Percentiles rank a stretch among this genome's conserved stretches.
Conservation (phyloP, 2,797 vertebrate genomes). For the Crax fasciolata region DNA sequence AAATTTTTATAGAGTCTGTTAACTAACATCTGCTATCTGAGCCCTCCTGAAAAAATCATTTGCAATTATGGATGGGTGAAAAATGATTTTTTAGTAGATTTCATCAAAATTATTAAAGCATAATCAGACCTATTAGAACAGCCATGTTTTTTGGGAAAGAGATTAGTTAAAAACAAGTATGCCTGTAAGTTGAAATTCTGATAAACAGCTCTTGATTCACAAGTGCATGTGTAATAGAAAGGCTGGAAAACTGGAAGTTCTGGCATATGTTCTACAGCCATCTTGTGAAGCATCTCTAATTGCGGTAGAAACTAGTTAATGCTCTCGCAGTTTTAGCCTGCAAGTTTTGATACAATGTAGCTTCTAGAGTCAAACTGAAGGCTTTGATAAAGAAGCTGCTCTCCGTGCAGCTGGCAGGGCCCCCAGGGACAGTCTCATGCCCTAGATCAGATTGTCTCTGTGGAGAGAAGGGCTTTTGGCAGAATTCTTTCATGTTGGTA, state of each 20-base stretch:
- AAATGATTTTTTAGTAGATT: not conserved
- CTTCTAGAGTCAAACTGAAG: not conserved
- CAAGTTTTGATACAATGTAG: not conserved
- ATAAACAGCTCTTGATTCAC: not conserved
- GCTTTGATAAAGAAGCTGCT: not conserved
- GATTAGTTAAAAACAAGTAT: not conserved
- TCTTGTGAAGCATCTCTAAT: not conserved
- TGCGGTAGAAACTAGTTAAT: not conserved
- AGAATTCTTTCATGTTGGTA: not conserved
- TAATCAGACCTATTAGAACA: not conserved
- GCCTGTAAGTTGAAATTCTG: not conserved
- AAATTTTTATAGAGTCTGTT: not conserved
- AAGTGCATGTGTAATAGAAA: not conserved
- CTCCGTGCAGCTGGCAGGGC: not conserved
- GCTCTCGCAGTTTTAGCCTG: not conserved
- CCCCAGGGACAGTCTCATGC: not conserved
- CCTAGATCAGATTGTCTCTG: not conserved
- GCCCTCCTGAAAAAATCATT: not conserved
- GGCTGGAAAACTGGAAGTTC: not conserved
- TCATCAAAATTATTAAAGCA: not conserved
- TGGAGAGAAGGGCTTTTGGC: not conserved
- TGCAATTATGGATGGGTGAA: not conserved
- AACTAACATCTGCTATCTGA: not conserved
- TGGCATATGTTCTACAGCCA: not conserved
- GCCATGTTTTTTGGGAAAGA: not conserved